phyloP scores from a whole-genome alignment of 1,140 invertebrate genomes.

The Bilobella aurantiaca region DNA sequence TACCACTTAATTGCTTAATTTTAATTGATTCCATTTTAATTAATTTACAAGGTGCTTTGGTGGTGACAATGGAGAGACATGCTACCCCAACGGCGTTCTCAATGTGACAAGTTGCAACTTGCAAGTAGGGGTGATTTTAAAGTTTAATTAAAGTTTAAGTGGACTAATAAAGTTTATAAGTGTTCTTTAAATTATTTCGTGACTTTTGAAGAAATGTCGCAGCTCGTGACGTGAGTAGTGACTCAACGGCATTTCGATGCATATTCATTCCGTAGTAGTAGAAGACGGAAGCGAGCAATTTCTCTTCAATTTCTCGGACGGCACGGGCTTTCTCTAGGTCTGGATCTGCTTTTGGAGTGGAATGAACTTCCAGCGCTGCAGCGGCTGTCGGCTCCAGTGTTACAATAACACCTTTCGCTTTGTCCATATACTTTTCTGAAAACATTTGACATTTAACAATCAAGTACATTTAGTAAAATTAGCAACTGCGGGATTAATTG shows the following conservation, averaged over 20 bases:
- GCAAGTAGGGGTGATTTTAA: constrained; percentile 32
- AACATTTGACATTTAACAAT: background rate
- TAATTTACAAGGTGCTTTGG: constrained; percentile 28
- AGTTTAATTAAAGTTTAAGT: no score
- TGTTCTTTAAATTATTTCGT: constrained; percentile 13
- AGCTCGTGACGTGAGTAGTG: constrained; percentile 26
- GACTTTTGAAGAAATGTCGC: constrained; percentile 30
- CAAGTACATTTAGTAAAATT: background rate
- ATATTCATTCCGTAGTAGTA: constrained; percentile 47
- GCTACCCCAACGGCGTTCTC: constrained; percentile 28
- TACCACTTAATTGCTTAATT: background rate
- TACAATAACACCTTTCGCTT: constrained; percentile 79
- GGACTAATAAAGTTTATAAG: no score
- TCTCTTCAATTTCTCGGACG: constrained; percentile 65
- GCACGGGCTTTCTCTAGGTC: constrained; percentile 50
- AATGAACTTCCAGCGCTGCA: constrained; percentile 38
- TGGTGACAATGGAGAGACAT: constrained; percentile 9
- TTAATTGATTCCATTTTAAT: constrained; percentile 2
- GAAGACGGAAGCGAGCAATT: constrained; percentile 72
- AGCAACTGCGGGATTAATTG: background rate
- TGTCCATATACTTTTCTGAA: constrained; percentile 70
- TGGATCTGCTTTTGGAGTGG: constrained; percentile 44
- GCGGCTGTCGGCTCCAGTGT: constrained; percentile 56
- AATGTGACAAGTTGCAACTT: constrained; percentile 29
- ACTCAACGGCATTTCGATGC: constrained; percentile 28